Conservation (phyloP, 2,888 invertebrate species). For the Hydropsyche betteni region DNA sequence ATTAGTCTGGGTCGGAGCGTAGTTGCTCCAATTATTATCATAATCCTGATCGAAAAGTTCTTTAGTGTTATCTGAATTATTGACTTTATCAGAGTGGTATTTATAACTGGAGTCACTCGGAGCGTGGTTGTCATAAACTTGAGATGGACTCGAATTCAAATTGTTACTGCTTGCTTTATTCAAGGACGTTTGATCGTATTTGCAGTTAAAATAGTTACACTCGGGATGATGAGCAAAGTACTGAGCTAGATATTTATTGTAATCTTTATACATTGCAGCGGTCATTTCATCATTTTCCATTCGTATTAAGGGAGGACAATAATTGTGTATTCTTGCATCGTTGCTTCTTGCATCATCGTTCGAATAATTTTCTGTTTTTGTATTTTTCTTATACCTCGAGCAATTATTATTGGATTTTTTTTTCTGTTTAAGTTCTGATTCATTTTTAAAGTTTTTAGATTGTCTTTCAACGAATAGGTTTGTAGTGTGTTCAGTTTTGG, state of each 20-base stretch:
- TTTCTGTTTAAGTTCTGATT: no score
- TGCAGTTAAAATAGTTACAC: slow-evolving; percentile 1
- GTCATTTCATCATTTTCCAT: neutral
- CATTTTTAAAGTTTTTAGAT: no score
- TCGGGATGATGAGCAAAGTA: slow-evolving; percentile 32
- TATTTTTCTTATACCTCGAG: no score
- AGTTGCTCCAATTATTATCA: slow-evolving; percentile 36
- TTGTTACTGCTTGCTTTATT: no score
- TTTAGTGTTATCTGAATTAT: neutral
- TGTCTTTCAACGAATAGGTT: no score
- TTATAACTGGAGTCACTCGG: slow-evolving; percentile 20
- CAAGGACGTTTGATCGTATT: neutral
- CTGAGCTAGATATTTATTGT: slow-evolving; percentile 37
- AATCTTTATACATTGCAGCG: slow-evolving; percentile 34
- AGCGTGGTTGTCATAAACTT: neutral
- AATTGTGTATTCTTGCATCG: no score
- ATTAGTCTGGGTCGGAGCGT: slow-evolving; percentile 8
- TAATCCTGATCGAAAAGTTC: slow-evolving; percentile 30
- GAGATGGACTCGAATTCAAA: neutral
- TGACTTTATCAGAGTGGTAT: slow-evolving; percentile 26
- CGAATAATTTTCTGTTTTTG: no score
- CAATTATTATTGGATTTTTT: no score
- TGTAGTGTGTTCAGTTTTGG: no score
- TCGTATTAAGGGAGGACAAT: neutral
- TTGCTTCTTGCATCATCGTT: no score